Evolutionary conservation across 1,140 invertebrate species (phyloP).

Genomic region (Doryteuthis pealeii): DNA sequence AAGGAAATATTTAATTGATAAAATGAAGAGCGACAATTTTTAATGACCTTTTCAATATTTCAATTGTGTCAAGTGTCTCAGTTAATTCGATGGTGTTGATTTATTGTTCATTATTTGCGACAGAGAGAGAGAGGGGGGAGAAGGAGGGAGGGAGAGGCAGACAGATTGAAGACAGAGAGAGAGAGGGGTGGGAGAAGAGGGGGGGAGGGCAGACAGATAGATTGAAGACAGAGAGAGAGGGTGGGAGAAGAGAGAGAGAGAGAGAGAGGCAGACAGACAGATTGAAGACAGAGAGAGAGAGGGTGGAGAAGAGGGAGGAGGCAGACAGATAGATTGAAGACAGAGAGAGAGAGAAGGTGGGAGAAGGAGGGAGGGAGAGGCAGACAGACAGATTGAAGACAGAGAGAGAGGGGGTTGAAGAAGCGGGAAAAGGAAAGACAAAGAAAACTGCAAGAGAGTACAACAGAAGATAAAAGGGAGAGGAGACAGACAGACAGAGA

Average conservation of each 20-base stretch:
- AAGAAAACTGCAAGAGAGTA: background rate
- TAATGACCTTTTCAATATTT: no score
- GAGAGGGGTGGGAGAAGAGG: background rate
- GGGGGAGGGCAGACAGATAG: background rate
- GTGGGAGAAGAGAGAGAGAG: background rate
- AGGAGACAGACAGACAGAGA: background rate
- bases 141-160: background rate
- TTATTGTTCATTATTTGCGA: no score
- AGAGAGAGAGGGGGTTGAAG: background rate
- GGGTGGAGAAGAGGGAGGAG: no score
- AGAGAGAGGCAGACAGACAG: background rate
- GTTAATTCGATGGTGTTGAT: no score
- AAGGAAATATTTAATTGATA: no score
- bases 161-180: background rate
- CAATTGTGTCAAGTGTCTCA: no score
- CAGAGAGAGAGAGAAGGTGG: slow-evolving; percentile 8
- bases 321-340: background rate
- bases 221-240: no score
- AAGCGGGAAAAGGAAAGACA: slow-evolving; percentile 10
- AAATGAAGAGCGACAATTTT: no score
- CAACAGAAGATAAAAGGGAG: background rate
- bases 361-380: slow-evolving; percentile 1
- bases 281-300: background rate
- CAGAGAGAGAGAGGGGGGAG: no score
- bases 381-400: background rate